phyloP scores from a whole-genome alignment of 2,113 vertebrate species.

The Notothenia coriiceps region DNA sequence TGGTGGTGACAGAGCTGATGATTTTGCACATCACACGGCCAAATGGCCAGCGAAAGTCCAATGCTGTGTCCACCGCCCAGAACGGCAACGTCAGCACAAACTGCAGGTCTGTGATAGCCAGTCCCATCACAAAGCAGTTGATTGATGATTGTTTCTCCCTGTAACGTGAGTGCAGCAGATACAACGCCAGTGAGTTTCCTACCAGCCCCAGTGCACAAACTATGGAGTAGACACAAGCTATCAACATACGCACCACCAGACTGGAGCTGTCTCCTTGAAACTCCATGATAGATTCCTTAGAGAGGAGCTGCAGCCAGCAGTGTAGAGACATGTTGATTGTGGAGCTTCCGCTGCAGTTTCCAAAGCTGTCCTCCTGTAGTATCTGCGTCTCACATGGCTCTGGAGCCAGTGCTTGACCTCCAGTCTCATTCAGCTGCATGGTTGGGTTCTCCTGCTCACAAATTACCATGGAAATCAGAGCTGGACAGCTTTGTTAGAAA shows the following conservation, averaged over 20 bases:
- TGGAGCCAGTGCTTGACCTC: slow-evolving; percentile 65
- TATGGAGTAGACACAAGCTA: slow-evolving; percentile 85
- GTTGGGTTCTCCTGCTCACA: slow-evolving; percentile 52
- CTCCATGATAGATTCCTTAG: slow-evolving; percentile 78
- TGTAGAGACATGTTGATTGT: slow-evolving; percentile 81
- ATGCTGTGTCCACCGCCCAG: slow-evolving; percentile 87
- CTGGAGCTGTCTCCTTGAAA: slow-evolving; percentile 82
- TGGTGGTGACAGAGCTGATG: slow-evolving; percentile 85
- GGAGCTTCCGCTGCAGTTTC: slow-evolving; percentile 64
- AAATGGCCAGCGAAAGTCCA: slow-evolving; percentile 89
- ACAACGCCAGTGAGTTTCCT: slow-evolving; percentile 87
- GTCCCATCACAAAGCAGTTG: slow-evolving; percentile 87
- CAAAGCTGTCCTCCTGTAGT: slow-evolving; percentile 60
- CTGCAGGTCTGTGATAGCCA: slow-evolving; percentile 87
- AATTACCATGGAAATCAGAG: slow-evolving; percentile 17
- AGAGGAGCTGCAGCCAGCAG: slow-evolving; percentile 85
- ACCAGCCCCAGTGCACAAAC: slow-evolving; percentile 86
- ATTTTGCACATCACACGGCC: slow-evolving; percentile 88
- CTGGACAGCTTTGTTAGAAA: not conserved
- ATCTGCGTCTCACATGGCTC: slow-evolving; percentile 72
- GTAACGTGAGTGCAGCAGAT: slow-evolving; percentile 84
- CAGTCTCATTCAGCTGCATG: slow-evolving; percentile 78
- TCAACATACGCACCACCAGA: slow-evolving; percentile 80
- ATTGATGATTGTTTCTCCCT: slow-evolving; percentile 84
- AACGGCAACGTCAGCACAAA: slow-evolving; percentile 88